Conservation (phyloP, 2,888 invertebrate genomes). For the Lagria hirta region DNA sequence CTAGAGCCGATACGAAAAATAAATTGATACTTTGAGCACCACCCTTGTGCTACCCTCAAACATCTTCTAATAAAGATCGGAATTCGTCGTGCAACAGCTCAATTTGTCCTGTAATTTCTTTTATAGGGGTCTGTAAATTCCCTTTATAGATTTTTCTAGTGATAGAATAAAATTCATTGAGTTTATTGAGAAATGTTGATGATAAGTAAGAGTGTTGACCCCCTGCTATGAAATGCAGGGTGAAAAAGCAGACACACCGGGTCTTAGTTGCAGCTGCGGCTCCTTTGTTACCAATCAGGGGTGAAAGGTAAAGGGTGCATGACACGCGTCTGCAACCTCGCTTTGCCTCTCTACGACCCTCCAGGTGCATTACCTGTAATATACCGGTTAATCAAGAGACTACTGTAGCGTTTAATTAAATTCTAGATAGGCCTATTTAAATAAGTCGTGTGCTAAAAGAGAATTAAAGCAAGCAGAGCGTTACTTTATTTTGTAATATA, state of each 20-base stretch:
- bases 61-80: slow-evolving; percentile 35
- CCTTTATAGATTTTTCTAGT: slow-evolving; percentile 4
- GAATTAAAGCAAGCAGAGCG: too few species aligned
- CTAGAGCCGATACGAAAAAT: too few species aligned
- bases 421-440: too few species aligned
- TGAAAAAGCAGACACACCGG: slow-evolving; percentile 23
- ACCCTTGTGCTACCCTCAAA: too few species aligned
- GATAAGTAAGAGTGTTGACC: slow-evolving; percentile 21
- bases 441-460: too few species aligned
- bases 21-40: too few species aligned
- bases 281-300: slow-evolving; percentile 40
- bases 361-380: slow-evolving; percentile 23
- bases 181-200: slow-evolving; percentile 17
- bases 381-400: slow-evolving; percentile 17
- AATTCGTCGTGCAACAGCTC: slow-evolving; percentile 36
- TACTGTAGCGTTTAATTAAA: slow-evolving; percentile 19
- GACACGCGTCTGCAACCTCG: slow-evolving; percentile 39
- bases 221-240: slow-evolving; percentile 22
- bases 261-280: slow-evolving; percentile 42
- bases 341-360: slow-evolving; percentile 23
- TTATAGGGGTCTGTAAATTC: slow-evolving; percentile 14
- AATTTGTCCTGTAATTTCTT: slow-evolving; percentile 35
- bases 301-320: slow-evolving; percentile 46
- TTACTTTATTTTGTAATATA: too few species aligned
- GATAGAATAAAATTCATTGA: slow-evolving; percentile 16